Conservation (phyloP, 1,140 invertebrate genomes). For the Tetragnatha versicolor region DNA sequence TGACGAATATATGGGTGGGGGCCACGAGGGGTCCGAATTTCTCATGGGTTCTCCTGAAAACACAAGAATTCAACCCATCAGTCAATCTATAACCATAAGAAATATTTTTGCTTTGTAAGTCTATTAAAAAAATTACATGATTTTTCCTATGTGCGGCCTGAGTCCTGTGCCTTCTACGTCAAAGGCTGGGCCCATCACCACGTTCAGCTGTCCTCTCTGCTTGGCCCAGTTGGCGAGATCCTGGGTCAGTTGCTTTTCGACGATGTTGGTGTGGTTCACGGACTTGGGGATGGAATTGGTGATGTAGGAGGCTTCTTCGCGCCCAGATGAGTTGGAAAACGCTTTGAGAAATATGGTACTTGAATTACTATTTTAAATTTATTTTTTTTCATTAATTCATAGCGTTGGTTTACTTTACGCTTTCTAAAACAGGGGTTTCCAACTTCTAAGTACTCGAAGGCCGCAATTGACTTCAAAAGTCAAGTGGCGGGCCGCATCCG, state of each 20-base stretch:
- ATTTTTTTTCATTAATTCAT: too few species aligned
- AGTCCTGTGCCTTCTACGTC: not conserved
- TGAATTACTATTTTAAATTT: too few species aligned
- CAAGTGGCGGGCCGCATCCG: too few species aligned
- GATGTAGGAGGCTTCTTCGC: not conserved
- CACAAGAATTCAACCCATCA: too few species aligned
- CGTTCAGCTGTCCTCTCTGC: not conserved
- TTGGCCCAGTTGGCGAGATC: not conserved
- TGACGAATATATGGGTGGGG: constrained; percentile 18
- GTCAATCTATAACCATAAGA: too few species aligned
- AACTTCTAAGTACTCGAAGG: too few species aligned
- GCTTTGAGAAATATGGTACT: too few species aligned
- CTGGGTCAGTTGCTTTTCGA: not conserved
- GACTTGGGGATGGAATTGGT: not conserved
- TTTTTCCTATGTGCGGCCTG: not conserved
- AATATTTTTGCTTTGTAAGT: too few species aligned
- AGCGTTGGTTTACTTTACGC: too few species aligned
- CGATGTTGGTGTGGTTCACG: not conserved
- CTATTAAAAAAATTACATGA: not conserved
- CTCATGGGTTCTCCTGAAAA: not conserved
- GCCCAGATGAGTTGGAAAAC: not conserved
- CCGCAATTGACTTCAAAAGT: too few species aligned
- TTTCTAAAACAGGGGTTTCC: too few species aligned
- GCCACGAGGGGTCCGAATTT: not conserved
- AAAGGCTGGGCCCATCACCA: not conserved